phyloP scores from a whole-genome alignment of 2,888 invertebrate genomes.

The Opisthograptis luteolata region DNA sequence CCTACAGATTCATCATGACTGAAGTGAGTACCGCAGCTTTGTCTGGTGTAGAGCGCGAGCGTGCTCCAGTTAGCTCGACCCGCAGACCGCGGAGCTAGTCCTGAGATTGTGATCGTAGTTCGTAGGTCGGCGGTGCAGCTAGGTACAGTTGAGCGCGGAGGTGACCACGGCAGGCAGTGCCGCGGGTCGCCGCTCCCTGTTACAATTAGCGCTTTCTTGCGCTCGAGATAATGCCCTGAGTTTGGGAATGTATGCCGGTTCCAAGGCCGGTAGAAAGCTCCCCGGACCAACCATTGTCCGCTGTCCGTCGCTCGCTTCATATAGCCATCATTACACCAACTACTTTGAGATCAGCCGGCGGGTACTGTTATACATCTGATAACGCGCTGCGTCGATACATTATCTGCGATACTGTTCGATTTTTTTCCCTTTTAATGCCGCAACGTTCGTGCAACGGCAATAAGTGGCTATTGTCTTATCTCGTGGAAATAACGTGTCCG shows the following conservation, averaged over 20 bases:
- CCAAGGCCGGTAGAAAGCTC: slow-evolving; percentile 65
- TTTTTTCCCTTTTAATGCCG: slow-evolving; percentile 48
- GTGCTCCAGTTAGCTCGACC: slow-evolving; percentile 64
- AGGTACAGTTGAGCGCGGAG: slow-evolving; percentile 39
- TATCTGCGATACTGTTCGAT: slow-evolving; percentile 68
- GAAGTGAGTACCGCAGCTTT: slow-evolving; percentile 71
- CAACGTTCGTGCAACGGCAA: slow-evolving; percentile 61
- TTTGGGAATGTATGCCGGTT: slow-evolving; percentile 61
- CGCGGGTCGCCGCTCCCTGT: slow-evolving; percentile 41
- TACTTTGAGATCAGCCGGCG: slow-evolving; percentile 46
- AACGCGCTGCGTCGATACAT: slow-evolving; percentile 58
- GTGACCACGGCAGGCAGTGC: slow-evolving; percentile 39
- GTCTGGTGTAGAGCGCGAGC: slow-evolving; percentile 53
- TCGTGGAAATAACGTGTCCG: slow-evolving; percentile 32
- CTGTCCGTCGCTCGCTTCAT: slow-evolving; percentile 38
- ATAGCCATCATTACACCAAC: no score
- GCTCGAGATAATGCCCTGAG: slow-evolving; percentile 49
- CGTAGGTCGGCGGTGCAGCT: slow-evolving; percentile 78
- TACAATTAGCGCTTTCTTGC: slow-evolving; percentile 59
- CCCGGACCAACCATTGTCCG: slow-evolving; percentile 42
- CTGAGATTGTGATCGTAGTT: slow-evolving; percentile 66
- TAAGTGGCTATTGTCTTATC: slow-evolving; percentile 66
- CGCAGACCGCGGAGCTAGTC: slow-evolving; percentile 53
- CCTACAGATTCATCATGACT: slow-evolving; percentile 60
- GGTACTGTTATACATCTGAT: slow-evolving; percentile 69